Conservation (phyloP, 2,797 vertebrate species). For the Gymnodraco acuticeps region DNA sequence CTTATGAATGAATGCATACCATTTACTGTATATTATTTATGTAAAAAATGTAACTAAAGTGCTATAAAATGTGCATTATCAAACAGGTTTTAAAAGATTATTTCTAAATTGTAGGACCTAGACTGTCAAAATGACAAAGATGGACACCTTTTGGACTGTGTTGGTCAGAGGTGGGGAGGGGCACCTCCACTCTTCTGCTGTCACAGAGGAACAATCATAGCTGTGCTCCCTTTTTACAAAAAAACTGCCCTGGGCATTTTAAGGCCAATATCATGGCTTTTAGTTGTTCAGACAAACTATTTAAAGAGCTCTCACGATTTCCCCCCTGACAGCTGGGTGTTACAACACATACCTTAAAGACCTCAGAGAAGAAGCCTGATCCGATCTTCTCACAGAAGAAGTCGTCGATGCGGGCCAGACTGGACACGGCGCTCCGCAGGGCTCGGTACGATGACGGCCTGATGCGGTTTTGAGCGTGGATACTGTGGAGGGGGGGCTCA, state of each 20-base stretch:
- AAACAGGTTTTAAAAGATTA: no score
- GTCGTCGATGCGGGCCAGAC: conserved; percentile 93
- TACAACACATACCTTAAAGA: conserved; percentile 90
- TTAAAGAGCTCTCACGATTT: background rate
- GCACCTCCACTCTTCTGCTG: background rate
- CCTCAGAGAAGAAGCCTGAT: conserved; percentile 96
- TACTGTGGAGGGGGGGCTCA: conserved; percentile 78
- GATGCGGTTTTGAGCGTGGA: conserved; percentile 85
- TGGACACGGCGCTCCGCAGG: conserved; percentile 93
- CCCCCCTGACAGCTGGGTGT: background rate
- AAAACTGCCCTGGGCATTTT: background rate
- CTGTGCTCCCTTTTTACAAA: background rate
- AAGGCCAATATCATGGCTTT: background rate
- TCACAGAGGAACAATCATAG: background rate
- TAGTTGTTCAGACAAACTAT: no score
- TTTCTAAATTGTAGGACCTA: no score
- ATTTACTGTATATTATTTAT: no score
- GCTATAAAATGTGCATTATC: no score
- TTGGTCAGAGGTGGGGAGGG: background rate
- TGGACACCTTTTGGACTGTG: background rate
- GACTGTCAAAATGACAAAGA: no score
- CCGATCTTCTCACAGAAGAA: conserved; percentile 97
- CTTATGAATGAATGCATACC: no score
- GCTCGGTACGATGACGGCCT: conserved; percentile 93
- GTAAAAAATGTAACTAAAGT: no score